A percentile compares a stretch with the other conserved stretches of the same genome.
Evolutionary conservation across 1,140 invertebrate genomes (phyloP).

Genomic region (Drosophila funebris): DNA sequence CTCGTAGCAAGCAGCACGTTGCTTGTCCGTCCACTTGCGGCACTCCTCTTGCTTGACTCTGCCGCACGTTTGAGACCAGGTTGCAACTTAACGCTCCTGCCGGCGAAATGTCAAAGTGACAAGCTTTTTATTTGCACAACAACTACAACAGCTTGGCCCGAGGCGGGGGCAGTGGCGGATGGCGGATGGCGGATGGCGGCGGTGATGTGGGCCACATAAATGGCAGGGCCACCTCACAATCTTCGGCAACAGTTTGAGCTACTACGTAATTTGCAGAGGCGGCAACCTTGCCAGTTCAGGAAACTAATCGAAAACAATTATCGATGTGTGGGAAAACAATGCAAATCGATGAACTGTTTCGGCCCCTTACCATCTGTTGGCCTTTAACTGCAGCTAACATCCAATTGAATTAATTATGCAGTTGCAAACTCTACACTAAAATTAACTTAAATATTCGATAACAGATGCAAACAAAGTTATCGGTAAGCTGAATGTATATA

Average conservation of each 20-base stretch:
- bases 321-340: conserved; percentile 45
- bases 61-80: conserved; percentile 31
- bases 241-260: background rate
- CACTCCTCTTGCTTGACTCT: conserved; percentile 27
- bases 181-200: background rate
- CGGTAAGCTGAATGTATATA: too few relatives aligned
- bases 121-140: conserved; percentile 52
- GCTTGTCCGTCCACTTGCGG: conserved; percentile 4
- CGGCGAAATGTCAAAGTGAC: conserved; percentile 55
- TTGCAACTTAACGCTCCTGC: conserved; percentile 47
- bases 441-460: too few relatives aligned
- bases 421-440: too few relatives aligned
- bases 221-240: conserved; percentile 25
- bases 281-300: conserved; percentile 39
- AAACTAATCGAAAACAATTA: conserved; percentile 40
- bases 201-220: conserved; percentile 16
- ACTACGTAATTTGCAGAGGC: conserved; percentile 35
- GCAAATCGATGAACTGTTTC: conserved; percentile 16
- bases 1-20: background rate
- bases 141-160: background rate
- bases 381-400: background rate
- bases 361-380: background rate
- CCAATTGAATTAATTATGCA: background rate
- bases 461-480: too few relatives aligned
- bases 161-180: background rate